phyloP scores from a whole-genome alignment of 2,113 vertebrate species.

The Dendrocopos noguchii region DNA sequence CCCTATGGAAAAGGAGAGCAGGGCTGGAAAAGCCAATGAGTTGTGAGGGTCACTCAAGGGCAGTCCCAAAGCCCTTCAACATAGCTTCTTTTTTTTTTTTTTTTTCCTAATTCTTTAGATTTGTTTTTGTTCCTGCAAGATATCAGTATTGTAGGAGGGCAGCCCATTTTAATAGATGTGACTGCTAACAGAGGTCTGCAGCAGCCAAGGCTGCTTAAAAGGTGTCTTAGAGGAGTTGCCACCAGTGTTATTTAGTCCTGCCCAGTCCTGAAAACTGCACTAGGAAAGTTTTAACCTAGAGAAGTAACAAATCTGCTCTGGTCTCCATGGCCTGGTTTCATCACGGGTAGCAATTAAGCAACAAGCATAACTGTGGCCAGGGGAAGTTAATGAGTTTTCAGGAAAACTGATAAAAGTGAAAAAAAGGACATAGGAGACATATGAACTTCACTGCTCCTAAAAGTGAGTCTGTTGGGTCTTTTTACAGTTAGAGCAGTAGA shows the following conservation, averaged over 20 bases:
- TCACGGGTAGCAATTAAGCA: not conserved
- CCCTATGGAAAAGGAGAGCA: not conserved
- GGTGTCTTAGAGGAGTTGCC: not conserved
- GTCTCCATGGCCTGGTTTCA: not conserved
- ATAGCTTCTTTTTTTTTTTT: not conserved
- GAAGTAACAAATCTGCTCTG: not conserved
- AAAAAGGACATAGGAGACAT: not conserved
- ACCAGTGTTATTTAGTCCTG: not conserved
- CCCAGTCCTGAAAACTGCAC: not conserved
- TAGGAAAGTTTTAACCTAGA: not conserved
- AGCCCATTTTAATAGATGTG: not conserved
- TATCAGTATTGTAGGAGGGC: not conserved
- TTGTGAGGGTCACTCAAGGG: not conserved
- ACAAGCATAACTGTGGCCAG: not conserved
- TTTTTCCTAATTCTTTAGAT: not conserved
- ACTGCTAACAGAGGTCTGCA: not conserved
- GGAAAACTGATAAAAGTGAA: constrained; percentile 3
- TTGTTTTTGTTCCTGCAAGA: not conserved
- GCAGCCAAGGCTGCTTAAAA: not conserved
- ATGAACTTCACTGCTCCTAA: not conserved
- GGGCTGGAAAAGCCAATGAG: not conserved
- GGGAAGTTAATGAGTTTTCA: constrained; percentile 20
- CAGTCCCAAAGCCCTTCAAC: not conserved
- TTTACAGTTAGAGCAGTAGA: not conserved
- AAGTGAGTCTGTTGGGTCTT: not conserved